Evolutionary conservation across 2,797 vertebrate species (phyloP).

Genomic region (Danio tinwini): DNA sequence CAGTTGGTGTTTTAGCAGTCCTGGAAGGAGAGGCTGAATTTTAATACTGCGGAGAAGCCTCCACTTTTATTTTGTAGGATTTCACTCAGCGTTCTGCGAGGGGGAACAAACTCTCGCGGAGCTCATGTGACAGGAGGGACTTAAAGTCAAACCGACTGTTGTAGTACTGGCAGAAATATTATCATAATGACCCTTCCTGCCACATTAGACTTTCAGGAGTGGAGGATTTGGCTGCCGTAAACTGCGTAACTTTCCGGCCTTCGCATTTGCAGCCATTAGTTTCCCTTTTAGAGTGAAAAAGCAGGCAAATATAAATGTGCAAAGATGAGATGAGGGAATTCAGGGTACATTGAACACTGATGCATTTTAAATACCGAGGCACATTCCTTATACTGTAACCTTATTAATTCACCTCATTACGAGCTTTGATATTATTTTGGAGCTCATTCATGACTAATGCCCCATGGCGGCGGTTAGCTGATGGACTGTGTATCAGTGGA

Average conservation of each 20-base stretch:
- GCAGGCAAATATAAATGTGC: conserved; percentile 49
- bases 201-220: conserved; percentile 54
- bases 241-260: conserved; percentile 13
- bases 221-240: conserved; percentile 36
- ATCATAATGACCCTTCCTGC: conserved; percentile 52
- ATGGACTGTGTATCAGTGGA: conserved; percentile 31
- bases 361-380: conserved; percentile 36
- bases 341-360: conserved; percentile 49
- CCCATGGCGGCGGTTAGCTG: conserved; percentile 28
- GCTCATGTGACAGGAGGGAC: conserved; percentile 44
- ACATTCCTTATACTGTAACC: conserved; percentile 42
- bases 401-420: conserved; percentile 57
- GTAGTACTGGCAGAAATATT: conserved; percentile 48
- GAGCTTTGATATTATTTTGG: conserved; percentile 55
- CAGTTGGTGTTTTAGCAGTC: conserved; percentile 44
- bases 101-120: conserved; percentile 15
- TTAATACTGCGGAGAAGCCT: not conserved
- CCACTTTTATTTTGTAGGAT: conserved; percentile 11
- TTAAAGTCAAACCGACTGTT: conserved; percentile 44
- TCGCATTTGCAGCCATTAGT: conserved; percentile 53
- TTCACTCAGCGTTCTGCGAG: conserved; percentile 8
- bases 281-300: conserved; percentile 50
- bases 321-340: conserved; percentile 45
- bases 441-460: conserved; percentile 49
- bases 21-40: conserved; percentile 17